phyloP scores from a whole-genome alignment of 2,888 invertebrate species.

The Coenonympha arcania region DNA sequence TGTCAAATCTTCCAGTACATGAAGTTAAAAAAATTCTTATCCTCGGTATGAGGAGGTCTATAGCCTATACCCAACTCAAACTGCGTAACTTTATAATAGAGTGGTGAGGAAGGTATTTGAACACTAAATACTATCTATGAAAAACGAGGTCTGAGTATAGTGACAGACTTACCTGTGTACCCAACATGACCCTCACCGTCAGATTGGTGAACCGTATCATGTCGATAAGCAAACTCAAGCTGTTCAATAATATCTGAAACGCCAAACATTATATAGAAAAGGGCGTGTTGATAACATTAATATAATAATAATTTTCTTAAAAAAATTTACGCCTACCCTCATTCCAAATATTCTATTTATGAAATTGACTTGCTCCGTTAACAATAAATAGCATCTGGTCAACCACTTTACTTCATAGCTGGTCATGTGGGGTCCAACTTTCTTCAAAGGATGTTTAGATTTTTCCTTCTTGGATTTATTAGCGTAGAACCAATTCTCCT shows the following conservation, averaged over 20 bases:
- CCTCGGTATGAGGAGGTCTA: no score
- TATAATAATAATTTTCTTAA: no score
- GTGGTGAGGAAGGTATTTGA: no score
- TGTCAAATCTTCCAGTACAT: no score
- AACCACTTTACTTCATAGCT: slow-evolving; percentile 38
- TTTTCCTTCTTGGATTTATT: not conserved
- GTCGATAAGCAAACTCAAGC: slow-evolving; percentile 50
- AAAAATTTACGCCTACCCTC: slow-evolving; percentile 57
- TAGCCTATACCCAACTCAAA: no score
- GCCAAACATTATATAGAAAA: slow-evolving; percentile 5
- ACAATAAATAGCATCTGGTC: slow-evolving; percentile 47
- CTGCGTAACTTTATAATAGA: no score
- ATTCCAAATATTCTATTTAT: slow-evolving; percentile 56
- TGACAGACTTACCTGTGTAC: slow-evolving; percentile 49
- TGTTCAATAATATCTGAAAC: slow-evolving; percentile 55
- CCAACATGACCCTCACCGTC: slow-evolving; percentile 41
- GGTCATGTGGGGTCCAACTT: slow-evolving; percentile 1
- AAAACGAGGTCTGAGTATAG: no score
- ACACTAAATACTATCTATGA: no score
- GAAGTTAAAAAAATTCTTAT: no score
- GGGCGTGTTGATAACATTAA: no score
- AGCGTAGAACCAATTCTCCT: slow-evolving; percentile 40
- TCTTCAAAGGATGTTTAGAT: not conserved
- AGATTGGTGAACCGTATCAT: slow-evolving; percentile 52
- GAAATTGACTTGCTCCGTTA: slow-evolving; percentile 51